Evolutionary conservation across 2,888 invertebrate genomes (phyloP), one percentile per base, ranked within the genome.

Genomic region (Aelia acuminata): DNA sequence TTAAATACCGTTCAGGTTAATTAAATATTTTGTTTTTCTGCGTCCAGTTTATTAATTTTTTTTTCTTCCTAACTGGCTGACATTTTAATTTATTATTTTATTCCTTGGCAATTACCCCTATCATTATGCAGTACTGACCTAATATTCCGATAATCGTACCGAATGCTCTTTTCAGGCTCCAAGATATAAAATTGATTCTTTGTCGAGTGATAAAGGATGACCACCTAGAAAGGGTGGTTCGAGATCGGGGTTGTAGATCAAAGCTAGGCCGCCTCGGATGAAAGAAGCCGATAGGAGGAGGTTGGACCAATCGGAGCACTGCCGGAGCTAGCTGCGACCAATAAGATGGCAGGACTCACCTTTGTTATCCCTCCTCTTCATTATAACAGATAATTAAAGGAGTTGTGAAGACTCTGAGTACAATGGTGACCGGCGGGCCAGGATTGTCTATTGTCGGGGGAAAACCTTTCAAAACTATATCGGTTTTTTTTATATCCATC

Each of bases 401-500:
- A 70, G 80, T 39, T 47, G 43, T 47, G 80, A 43, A 47, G 80
- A 80, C 80, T 35, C 22, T 4, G 63, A 80, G 80, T 47, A 47
- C 39, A 47, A 80, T 39, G 80, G 80, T 80, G 80, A 80, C 80
- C 80, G 80, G 43, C 63, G 18, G 18, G 35, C 31, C 63, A 70
- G 63, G 80, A 80, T 80, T 80, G 80, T 80, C 80, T 80, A 80
- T 80, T 80, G 80, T 80, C 80, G 43, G 75, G 39, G 80, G 43
- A 80, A 70, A 80, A 80, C 43, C 80, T 80, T 80, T 80, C 43
- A 80, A 80, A 80, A 80, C 80, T 80, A 80, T 80, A 80, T 80
- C 80, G 80, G n/a, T 43, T 80, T 80, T 75, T 80, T 80, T 80
- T 80, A 43, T 80, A 80, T 80, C 63, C 63, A 80, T 43, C 80